These are phyloP conservation scores for Dendronephthya gigantea DNA, from an alignment of 64 coral and sea anemone species.

Conservation along the genomic window DNA sequence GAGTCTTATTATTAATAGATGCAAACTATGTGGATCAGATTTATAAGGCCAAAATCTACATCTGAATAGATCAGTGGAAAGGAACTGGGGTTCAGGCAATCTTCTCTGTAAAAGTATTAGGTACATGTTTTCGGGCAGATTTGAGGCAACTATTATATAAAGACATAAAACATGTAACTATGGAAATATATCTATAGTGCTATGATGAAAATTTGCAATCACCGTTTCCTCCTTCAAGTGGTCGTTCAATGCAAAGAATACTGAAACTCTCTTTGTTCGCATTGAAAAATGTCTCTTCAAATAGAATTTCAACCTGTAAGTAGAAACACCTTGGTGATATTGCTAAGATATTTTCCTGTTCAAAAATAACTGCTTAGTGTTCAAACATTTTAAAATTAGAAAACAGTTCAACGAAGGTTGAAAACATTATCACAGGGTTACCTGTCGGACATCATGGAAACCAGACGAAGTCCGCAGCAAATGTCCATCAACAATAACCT, in stretches of 20 bases:
- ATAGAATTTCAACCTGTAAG: constrained; percentile 67
- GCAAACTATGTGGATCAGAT: no score
- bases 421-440: constrained; percentile 5
- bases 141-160: no score
- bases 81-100: no score
- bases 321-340: background rate
- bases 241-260: constrained; percentile 88
- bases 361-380: no score
- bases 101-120: no score
- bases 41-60: no score
- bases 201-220: background rate
- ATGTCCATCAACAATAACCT: constrained; percentile 66
- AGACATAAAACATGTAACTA: background rate
- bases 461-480: constrained; percentile 87
- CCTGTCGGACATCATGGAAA: constrained; percentile 77
- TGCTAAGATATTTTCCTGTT: no score
- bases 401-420: background rate
- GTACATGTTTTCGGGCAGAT: background rate
- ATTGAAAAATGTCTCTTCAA: constrained; percentile 99
- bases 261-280: constrained; percentile 68
- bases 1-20: no score
- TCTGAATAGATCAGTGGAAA: no score
- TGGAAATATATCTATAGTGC: background rate
- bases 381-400: no score
- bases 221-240: constrained; percentile 90